Evolutionary conservation across 2,888 invertebrate species (phyloP).

Genomic region (Lacanobia oleracea): DNA sequence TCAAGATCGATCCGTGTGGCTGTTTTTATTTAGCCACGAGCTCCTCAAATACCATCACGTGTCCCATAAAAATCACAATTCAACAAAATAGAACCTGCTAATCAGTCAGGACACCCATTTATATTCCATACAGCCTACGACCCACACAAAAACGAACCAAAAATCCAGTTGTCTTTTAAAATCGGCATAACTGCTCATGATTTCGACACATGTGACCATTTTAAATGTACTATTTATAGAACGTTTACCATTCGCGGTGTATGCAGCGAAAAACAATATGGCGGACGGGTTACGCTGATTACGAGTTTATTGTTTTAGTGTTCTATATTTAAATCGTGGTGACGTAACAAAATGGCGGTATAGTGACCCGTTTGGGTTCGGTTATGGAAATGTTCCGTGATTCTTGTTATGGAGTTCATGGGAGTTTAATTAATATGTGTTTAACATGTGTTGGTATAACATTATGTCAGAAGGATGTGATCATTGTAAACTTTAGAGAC

Average conservation of each 20-base stretch:
- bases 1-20: too few relatives aligned
- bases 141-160: conserved; percentile 5
- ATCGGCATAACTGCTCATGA: conserved; percentile 21
- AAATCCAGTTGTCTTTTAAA: conserved; percentile 28
- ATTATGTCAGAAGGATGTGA: conserved; percentile 12
- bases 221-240: conserved; percentile 57
- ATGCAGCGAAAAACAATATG: conserved; percentile 39
- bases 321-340: conserved; percentile 57
- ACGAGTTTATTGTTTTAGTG: conserved; percentile 59
- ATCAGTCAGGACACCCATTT: conserved; percentile 1
- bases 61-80: not conserved
- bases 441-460: conserved; percentile 5
- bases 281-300: conserved; percentile 51
- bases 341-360: conserved; percentile 47
- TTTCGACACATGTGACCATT: conserved; percentile 46
- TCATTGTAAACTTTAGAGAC: too few relatives aligned
- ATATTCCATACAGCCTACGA: not conserved
- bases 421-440: conserved; percentile 10
- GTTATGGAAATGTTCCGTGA: conserved; percentile 29
- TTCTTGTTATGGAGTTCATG: conserved; percentile 14
- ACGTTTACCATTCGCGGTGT: conserved; percentile 36
- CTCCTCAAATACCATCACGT: too few relatives aligned
- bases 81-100: not conserved
- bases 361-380: conserved; percentile 38
- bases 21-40: too few relatives aligned